Base-by-base conservation (phyloP, 2,888 invertebrate genomes). In the Acrocera orbiculus region DNA sequence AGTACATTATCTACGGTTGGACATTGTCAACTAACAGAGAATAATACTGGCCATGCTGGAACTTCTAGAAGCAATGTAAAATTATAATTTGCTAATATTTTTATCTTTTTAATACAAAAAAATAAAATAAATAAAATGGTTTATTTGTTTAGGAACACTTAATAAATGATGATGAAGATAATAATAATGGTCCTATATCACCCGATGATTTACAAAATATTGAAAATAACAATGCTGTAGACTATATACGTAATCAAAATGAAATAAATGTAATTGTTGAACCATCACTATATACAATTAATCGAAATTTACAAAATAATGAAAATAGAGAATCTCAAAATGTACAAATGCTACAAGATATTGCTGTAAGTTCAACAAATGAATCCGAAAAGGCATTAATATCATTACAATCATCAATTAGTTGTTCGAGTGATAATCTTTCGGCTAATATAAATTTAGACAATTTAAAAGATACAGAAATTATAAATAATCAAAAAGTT, bases 121-220 rank as follows among this genome's bases (percentile, higher is more conserved):
- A 25, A 4, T 5, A 4, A 13, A 11, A 25, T 13, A 13, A n/a
- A 17, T n/a, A n/a, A 27, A 13, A 24, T 31, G 23, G 30, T 19
- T 17, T 30, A 27, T 26, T 14, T 24, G 15, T 16, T 13, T 24
- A 41, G 43, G 41, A 42, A 36, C 35, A 39, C 34, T 19, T 43
- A 31, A 37, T 41, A 10, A 36, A 33, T 16, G 41, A 42, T 22
- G 40, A 40, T 31, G 34, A 36, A 23, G 66, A 66, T 53, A 67
- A 67, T 54, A 67, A 67, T 56, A 67, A 67, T 47, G 66, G 66
- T 1, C 66, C 66, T 19, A 66, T 67, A 42, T 67, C 67, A 13
- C 51, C 64, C 34, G 62, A 65, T 15, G 66, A 67, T 52, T 61
- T 67, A 62, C 66, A 67, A 54, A 67, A 67, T 53, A 67, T 67